These are phyloP conservation scores for Cheilosia urbana DNA, from an alignment of 2,888 invertebrate species.

Conservation along the genomic window DNA sequence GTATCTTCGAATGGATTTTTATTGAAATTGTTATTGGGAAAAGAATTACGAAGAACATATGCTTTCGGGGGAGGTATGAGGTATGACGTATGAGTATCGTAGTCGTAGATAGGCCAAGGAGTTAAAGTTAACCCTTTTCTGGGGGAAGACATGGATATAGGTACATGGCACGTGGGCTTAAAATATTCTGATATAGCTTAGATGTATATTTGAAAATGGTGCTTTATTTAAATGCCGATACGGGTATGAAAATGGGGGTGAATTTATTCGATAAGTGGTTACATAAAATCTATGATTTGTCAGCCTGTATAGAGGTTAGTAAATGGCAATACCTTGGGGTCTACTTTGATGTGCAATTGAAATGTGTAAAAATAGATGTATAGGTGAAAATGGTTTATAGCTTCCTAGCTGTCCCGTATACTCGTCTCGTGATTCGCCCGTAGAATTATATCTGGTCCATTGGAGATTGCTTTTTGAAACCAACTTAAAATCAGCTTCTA, in stretches of 20 bases:
- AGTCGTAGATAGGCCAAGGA: background rate
- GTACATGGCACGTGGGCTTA: background rate
- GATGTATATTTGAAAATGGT: slow-evolving; percentile 47
- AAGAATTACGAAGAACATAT: slow-evolving; percentile 36
- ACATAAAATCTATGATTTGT: slow-evolving; percentile 82
- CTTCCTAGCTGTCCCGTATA: too few species aligned
- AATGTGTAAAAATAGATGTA: too few species aligned
- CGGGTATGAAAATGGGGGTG: slow-evolving; percentile 18
- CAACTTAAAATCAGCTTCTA: too few species aligned
- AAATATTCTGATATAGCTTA: background rate
- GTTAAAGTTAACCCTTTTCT: slow-evolving; percentile 10
- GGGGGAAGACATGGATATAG: background rate
- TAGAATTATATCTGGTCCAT: too few species aligned
- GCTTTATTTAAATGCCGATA: slow-evolving; percentile 60
- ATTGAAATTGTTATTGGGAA: slow-evolving; percentile 82
- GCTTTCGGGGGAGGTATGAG: background rate
- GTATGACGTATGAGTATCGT: background rate
- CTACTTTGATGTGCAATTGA: too few species aligned
- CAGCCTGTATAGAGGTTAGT: slow-evolving; percentile 73
- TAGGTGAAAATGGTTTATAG: too few species aligned
- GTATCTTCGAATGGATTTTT: slow-evolving; percentile 82
- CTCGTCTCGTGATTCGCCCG: too few species aligned
- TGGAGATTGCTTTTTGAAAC: too few species aligned
- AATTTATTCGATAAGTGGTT: slow-evolving; percentile 61
- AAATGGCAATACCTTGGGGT: too few species aligned